Conservation (phyloP, 2,888 invertebrate species). For the Neoscelio sp. region DNA sequence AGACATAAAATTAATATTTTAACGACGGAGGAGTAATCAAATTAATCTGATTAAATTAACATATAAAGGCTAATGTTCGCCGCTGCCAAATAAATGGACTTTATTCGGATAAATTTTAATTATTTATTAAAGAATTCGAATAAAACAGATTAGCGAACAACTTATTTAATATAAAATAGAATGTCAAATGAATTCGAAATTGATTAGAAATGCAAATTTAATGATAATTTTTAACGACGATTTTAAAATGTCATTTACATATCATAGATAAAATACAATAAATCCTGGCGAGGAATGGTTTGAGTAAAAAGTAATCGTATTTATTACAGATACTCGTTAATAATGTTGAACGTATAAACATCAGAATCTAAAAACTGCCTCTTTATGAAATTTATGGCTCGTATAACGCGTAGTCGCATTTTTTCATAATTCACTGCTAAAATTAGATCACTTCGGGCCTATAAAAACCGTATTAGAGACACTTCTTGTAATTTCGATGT, state of each 20-base stretch:
- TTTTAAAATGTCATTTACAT: constrained; percentile 36
- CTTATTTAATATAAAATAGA: constrained; percentile 14
- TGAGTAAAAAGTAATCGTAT: constrained; percentile 26
- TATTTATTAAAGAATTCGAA: constrained; percentile 28
- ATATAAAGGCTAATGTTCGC: constrained; percentile 3
- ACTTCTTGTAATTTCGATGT: constrained; percentile 45
- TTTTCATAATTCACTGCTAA: constrained; percentile 40
- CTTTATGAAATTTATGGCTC: constrained; percentile 21
- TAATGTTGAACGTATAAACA: neutral
- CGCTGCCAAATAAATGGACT: constrained; percentile 6
- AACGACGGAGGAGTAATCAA: constrained; percentile 23
- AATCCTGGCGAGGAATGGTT: neutral
- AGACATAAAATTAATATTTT: constrained; percentile 27
- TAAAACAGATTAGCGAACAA: constrained; percentile 23
- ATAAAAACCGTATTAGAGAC: constrained; percentile 41
- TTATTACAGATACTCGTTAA: constrained; percentile 19
- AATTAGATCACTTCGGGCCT: constrained; percentile 32
- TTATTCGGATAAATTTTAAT: constrained; percentile 5
- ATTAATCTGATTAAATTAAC: constrained; percentile 33
- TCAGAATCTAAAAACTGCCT: constrained; percentile 17
- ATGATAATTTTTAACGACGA: constrained; percentile 12
- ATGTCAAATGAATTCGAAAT: constrained; percentile 14
- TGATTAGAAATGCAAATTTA: constrained; percentile 45
- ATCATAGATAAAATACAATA: constrained; percentile 37
- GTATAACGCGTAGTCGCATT: constrained; percentile 27